Base-by-base conservation (phyloP, 1,140 invertebrate genomes). In the Hyles vespertilio region DNA sequence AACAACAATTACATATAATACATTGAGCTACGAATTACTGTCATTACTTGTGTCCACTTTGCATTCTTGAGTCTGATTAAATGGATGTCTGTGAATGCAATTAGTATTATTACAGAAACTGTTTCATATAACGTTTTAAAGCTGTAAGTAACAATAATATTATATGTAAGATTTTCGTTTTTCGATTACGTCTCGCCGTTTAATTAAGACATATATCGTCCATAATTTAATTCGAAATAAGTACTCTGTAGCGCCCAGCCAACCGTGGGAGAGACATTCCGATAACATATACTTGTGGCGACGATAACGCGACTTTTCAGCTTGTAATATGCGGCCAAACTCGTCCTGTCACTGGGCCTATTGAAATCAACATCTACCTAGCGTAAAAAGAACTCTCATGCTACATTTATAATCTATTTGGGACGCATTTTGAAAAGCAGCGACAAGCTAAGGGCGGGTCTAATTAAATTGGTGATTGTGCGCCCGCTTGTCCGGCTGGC, bases 241-340 rank as follows among this genome's bases (percentile, higher is more conserved):
- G 36, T 8, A 40, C 36, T 40, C 36, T 40, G 53, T 51, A 48
- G 10, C 52, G 47, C 32, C 34, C 2, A 22, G 33, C 57, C 59
- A 63, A 68, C 68, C 77, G 79, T 83, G 77, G 79, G 80, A 83
- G 66, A 71, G 51, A 66, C 60, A 60, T 67, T 65, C 63, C 51
- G 67, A 63, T 73, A 77, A 69, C 66, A 77, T 65, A 70, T 77
- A 81, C 76, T 81, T 73, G 72, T 81, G 63, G 51, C 48, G 45
- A 40, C 77, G 83, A 86, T 86, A 86, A 82, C 72, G 61, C 58
- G 61, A 72, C 69, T 69, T 77, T 78, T 77, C 79, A 77, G 68
- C 63, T 76, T 73, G 75, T 79, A 69, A 80, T 81, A 73, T 70
- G 59, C 58, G 65, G 67, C 70, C 71, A 72, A 82, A 83, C 78